These are phyloP conservation scores for Urocitellus parryii DNA, from an alignment of 2,113 vertebrate species.

Conservation along the genomic window DNA sequence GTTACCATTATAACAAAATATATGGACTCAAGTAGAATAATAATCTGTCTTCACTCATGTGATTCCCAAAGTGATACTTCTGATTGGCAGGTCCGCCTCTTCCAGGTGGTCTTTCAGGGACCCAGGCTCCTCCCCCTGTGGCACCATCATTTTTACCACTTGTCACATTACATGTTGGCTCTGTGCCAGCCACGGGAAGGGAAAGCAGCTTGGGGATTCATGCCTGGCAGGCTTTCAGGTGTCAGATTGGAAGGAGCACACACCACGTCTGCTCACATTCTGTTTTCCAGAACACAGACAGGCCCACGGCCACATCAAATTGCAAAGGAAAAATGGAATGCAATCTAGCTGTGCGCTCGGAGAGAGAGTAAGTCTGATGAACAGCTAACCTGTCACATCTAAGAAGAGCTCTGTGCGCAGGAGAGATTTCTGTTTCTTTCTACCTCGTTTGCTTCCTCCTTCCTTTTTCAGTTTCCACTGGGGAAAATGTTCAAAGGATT, in stretches of 20 bases:
- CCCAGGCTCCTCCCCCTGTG: neutral
- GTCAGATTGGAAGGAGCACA: neutral
- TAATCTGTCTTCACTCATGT: neutral
- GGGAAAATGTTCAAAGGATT: neutral
- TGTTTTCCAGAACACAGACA: neutral
- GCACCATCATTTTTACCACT: neutral
- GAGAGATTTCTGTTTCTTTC: neutral
- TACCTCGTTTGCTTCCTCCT: neutral
- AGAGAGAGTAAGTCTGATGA: too few species aligned
- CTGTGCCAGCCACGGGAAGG: neutral
- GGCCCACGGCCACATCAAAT: neutral
- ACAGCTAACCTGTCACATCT: too few species aligned
- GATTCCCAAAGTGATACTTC: neutral
- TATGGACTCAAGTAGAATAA: neutral
- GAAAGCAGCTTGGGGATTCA: neutral
- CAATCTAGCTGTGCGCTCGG: too few species aligned
- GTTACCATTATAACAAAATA: neutral
- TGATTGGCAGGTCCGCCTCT: neutral
- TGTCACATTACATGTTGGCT: neutral
- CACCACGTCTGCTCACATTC: neutral
- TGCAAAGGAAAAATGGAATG: neutral
- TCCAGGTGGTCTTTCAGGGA: too few species aligned
- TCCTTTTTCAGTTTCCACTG: neutral
- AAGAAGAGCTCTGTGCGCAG: neutral
- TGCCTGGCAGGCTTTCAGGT: neutral